Base-by-base conservation (phyloP, 2,113 vertebrate species). In the Takifugu bimaculatus region DNA sequence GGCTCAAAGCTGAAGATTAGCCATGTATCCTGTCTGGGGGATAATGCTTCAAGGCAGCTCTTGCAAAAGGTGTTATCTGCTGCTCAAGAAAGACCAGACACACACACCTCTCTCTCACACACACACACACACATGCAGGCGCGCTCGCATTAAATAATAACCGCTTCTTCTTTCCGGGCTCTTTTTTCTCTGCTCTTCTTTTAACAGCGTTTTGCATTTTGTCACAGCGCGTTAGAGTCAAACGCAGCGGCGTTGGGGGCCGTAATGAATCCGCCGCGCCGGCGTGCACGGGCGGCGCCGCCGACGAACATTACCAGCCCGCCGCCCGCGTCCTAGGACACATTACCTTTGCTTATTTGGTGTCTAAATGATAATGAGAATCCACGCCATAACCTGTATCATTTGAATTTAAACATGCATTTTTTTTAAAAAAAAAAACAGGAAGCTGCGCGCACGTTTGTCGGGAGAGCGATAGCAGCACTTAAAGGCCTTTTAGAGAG, bases 331-430 rank as follows among this genome's bases (percentile, higher is more conserved):
- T 87, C 82, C 84, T 60, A 84, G 85, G 80, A 88, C 83, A 89
- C 86, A 90, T 91, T 91, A 91, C 87, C 80, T 81, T 85, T 73
- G 72, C 88, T 89, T 90, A 90, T 91, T 91, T 89, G 85, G 83
- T 82, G 86, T 91, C 89, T 89, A 89, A 91, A 91, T 91, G 88
- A 90, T 91, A 90, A 92, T 91, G 90, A 91, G 88, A 77, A 74
- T 78, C 71, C 79, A 84, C 85, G 85, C 86, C 84, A 91, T 88
- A 87, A 88, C 89, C 86, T 89, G 78, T 87, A 91, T 88, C 81
- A 87, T 89, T 90, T 88, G 83, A 79, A 87, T 72, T 63, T 70
- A 81, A 88, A 88, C 84, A 78, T 77, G 69, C 87, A 87, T 89
- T 80, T 87, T 79, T 79, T 83, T 68, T 60, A 60, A 53, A 27